A percentile compares a stretch with the other conserved stretches of the same genome.
phyloP scores from a whole-genome alignment of 2,888 invertebrate genomes.

The Euclidia mi region DNA sequence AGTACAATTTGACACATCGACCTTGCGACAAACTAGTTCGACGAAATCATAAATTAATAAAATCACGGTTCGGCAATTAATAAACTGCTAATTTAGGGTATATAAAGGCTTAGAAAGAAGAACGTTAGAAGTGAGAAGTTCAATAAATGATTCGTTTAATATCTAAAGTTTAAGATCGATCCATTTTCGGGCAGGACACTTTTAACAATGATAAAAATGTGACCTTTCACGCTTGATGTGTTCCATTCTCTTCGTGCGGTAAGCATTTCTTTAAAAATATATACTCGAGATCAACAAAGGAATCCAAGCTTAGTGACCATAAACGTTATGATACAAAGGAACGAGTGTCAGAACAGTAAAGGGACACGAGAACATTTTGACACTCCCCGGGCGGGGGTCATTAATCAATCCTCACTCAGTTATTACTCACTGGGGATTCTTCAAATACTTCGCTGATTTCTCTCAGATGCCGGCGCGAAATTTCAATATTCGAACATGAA shows the following conservation, averaged over 20 bases:
- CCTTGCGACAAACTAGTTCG: slow-evolving; percentile 15
- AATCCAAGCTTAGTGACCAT: slow-evolving; percentile 45
- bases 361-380: slow-evolving; percentile 50
- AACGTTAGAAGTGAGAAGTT: neutral
- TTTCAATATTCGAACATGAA: slow-evolving; percentile 46
- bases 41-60: slow-evolving; percentile 28
- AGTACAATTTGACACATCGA: slow-evolving; percentile 26
- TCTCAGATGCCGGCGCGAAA: slow-evolving; percentile 33
- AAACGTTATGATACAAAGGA: slow-evolving; percentile 43
- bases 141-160: slow-evolving; percentile 5
- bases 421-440: slow-evolving; percentile 55
- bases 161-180: slow-evolving; percentile 4
- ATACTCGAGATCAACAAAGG: slow-evolving; percentile 28
- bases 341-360: slow-evolving; percentile 43
- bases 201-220: neutral
- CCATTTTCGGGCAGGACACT: neutral
- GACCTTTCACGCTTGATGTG: neutral
- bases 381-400: slow-evolving; percentile 44
- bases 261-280: slow-evolving; percentile 10
- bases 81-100: slow-evolving; percentile 29
- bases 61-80: slow-evolving; percentile 21
- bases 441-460: slow-evolving; percentile 48
- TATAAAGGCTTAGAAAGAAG: slow-evolving; percentile 22
- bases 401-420: slow-evolving; percentile 56
- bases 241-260: neutral